Evolutionary conservation across 2,888 invertebrate genomes (phyloP), one percentile per base, ranked within the genome.

Genomic region (Temnothorax rugatulus): DNA sequence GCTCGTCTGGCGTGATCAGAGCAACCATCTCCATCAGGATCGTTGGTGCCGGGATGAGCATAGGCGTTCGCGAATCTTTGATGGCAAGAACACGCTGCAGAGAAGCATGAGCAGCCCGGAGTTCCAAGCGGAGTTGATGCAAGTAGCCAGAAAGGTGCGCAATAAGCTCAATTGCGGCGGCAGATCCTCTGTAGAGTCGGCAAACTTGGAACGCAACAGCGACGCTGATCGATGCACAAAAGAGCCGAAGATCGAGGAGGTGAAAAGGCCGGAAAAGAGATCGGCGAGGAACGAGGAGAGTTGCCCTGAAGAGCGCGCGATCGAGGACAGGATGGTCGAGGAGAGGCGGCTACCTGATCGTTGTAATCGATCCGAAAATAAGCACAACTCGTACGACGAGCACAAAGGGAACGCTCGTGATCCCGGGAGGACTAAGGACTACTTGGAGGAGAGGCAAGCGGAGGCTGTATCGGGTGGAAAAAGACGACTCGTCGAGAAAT

Each of bases 81-180:
- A 93, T 91, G 90, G 95, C 90, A 91, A 95, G 93, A 92, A 94
- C 93, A 93, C 93, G 38, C 91, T 95, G 68, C 95, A 95, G 79
- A 91, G 95, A 52, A 95, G 95, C 83, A 93, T 95, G 89, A 95
- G 95, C 84, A 95, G 95, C 44, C 95, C 95, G 1, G 95, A 96
- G 88, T 96, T 96, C 89, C 96, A 96, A 90, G 95, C 95, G 8
- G 96, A 96, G 91, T 92, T 96, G 83, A 92, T 93, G 86, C 93
- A 92, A 47, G 93, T 92, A 5, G 93, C 93, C 15, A 87, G 90
- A 50, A 93, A 91, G 74, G 93, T 93, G 1, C 89, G 93, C 9
- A 92, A 93, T 68, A 93, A 93, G 84, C 86, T 93, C 34, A 90
- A 92, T 29, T 90, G 89, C 83, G 86, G 88, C 63, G 82, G 82